Conservation (phyloP, 2,797 vertebrate genomes). For the Macropus fuliginosus region DNA sequence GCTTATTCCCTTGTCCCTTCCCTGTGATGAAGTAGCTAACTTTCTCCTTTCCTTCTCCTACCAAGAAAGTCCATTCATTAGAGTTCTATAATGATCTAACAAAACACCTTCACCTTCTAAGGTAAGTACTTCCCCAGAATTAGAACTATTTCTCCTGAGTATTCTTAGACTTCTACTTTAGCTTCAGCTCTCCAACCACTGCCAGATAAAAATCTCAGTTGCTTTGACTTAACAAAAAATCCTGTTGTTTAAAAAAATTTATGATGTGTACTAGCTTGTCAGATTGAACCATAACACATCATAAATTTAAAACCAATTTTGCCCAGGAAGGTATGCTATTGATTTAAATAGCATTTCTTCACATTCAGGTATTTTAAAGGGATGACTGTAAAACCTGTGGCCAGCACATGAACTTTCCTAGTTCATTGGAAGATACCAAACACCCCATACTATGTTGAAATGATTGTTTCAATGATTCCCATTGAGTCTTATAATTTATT, state of each 20-base stretch:
- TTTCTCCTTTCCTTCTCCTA: background rate
- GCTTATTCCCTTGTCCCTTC: background rate
- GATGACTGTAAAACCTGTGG: background rate
- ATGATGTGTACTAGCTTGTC: constrained; percentile 68
- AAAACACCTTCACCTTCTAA: background rate
- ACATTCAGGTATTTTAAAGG: constrained; percentile 55
- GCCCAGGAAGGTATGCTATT: constrained; percentile 59
- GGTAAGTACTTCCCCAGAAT: constrained; percentile 26
- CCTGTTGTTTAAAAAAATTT: constrained; percentile 75
- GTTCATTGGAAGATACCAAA: constrained; percentile 8
- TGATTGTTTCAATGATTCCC: constrained; percentile 10
- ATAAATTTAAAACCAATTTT: constrained; percentile 81
- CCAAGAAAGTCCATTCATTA: background rate
- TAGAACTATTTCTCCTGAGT: constrained; percentile 38
- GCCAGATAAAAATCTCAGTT: background rate
- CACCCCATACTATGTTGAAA: background rate
- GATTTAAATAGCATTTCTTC: constrained; percentile 68
- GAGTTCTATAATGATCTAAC: background rate
- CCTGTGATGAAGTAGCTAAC: background rate
- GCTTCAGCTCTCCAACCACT: constrained; percentile 22
- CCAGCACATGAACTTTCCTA: background rate
- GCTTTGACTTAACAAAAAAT: constrained; percentile 73
- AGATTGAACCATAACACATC: constrained; percentile 56
- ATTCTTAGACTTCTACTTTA: constrained; percentile 29
- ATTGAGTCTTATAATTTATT: background rate